Conservation (phyloP, 2,113 vertebrate species). For the Piprites chloris region DNA sequence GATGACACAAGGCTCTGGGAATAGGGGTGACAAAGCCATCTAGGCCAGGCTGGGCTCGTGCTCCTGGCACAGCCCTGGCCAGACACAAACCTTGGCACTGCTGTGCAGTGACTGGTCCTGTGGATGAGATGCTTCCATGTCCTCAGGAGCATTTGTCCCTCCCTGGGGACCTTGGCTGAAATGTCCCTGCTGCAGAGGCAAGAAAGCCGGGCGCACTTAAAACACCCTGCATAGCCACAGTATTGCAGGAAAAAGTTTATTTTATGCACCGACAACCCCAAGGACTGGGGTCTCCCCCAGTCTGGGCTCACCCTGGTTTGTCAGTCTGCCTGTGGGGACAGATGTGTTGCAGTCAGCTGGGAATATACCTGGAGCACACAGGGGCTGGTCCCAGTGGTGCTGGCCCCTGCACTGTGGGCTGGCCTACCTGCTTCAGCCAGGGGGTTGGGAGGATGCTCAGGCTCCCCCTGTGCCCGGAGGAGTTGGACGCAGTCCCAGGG, state of each 20-base stretch:
- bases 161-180: rapidly evolving
- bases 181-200: neutral
- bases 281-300: constrained; percentile 65
- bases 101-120: neutral
- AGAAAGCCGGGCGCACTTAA: neutral
- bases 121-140: neutral
- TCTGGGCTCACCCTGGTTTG: constrained; percentile 77
- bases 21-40: neutral
- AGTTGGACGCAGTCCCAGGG: rapidly evolving
- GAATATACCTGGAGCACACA: neutral
- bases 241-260: neutral
- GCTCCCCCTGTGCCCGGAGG: rapidly evolving
- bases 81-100: neutral
- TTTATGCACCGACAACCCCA: neutral
- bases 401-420: neutral
- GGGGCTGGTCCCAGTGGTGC: neutral
- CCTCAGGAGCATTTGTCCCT: neutral
- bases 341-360: neutral
- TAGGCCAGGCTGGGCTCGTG: neutral
- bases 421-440: neutral
- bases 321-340: neutral
- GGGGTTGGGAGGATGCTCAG: neutral
- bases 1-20: neutral
- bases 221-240: neutral
- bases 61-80: neutral